Evolutionary conservation across 2,113 vertebrate species (phyloP).

Genomic region (Columbina picui): DNA sequence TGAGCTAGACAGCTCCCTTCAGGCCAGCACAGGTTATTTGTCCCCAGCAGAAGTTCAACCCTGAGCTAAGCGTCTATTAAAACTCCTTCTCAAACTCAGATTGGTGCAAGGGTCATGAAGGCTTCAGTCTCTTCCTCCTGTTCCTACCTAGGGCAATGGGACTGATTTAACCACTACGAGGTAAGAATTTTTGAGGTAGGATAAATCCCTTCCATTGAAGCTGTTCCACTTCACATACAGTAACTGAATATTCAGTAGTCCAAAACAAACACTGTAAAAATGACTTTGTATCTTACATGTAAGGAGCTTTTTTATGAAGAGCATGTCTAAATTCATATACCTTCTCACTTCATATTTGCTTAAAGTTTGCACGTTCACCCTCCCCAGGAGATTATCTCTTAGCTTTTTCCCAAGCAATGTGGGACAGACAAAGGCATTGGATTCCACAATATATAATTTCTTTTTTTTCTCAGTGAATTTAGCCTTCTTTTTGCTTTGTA

Average conservation of each 20-base stretch:
- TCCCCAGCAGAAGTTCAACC: neutral
- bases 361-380: neutral
- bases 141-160: neutral
- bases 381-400: neutral
- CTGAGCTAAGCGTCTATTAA: neutral
- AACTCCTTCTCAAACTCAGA: neutral
- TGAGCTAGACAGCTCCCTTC: neutral
- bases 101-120: neutral
- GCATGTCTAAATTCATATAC: neutral
- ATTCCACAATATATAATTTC: neutral
- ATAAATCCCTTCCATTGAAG: neutral
- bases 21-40: neutral
- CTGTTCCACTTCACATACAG: neutral
- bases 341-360: neutral
- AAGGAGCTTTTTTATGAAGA: neutral
- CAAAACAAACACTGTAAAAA: neutral
- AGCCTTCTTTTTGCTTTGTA: neutral
- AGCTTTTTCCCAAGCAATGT: neutral
- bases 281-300: neutral
- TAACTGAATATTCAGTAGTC: neutral
- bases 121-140: rapidly evolving
- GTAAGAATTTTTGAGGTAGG: neutral
- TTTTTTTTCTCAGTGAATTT: neutral
- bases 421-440: neutral
- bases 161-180: neutral